Base-by-base conservation (phyloP, 30 jellyfish, hydroid and myxozoan genomes). In the Aurelia aurita region DNA sequence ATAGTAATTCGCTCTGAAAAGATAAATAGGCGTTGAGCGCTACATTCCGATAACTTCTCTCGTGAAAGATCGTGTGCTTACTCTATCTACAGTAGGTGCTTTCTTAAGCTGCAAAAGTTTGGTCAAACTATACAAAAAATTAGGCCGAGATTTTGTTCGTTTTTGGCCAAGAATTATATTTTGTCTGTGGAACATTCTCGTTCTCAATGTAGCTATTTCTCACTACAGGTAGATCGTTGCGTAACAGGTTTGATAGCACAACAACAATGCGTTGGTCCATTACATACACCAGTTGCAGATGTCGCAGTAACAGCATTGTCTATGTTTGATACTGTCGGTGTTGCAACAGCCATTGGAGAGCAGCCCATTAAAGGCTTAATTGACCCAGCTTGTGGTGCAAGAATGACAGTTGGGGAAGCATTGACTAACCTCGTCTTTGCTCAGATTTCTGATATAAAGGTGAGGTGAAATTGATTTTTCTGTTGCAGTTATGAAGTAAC, bases 251-350 rank as follows among this genome's bases (percentile, higher is more conserved):
- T 92, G 72, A 78, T 92, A 45, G 98, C 98, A 4, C 98, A 87
- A 49, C 97, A 92, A 71, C 98, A 92, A 70, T 86, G 96, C 54
- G 98, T 92, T 26, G 98, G 98, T 3, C 97, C 98, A 1, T 66
- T 86, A 70, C 98, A 92, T 78, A 87, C 97, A 51, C 98, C 98
- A 16, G 88, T 92, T 23, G 96, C 98, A 11, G 98, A 92, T 77
- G 94, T 81, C 32, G 98, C 95, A 16, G 97, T 92, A 12, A 87
- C 89, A 23, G 97, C 98, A 18, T 47, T 87, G 72, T 77, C 98
- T 5, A 91, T 75, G 89, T 86, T 86, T 57, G 93, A 74, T 1
- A 75, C 96, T 5, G 94, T 74, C 31, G 98, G 98, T 26, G 97
- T 62, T 19, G 98, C 97, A 23, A 92, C 95, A 15, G 95, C 98